Conservation (phyloP, 2,113 vertebrate genomes). For the Diglossa brunneiventris region DNA sequence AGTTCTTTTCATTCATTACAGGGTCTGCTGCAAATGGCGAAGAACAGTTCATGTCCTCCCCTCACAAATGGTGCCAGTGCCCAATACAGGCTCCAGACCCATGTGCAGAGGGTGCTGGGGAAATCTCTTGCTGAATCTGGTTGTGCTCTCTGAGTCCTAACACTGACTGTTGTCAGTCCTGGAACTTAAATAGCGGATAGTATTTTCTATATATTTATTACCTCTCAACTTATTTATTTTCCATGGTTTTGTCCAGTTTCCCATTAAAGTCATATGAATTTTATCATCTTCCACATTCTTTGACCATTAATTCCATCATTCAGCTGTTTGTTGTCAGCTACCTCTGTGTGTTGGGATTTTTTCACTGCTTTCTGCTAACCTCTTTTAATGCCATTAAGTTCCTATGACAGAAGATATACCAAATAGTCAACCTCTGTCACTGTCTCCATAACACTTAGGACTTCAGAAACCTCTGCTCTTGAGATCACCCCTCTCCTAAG, state of each 20-base stretch:
- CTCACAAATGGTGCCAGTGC: not conserved
- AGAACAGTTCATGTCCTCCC: not conserved
- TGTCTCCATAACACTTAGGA: not conserved
- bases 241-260: not conserved
- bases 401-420: not conserved
- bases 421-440: not conserved
- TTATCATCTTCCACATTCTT: not conserved
- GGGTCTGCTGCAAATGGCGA: not conserved
- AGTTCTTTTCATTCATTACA: not conserved
- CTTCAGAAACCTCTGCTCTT: not conserved
- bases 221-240: not conserved
- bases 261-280: not conserved
- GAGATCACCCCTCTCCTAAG: not conserved
- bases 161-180: not conserved
- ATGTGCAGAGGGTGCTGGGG: not conserved
- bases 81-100: not conserved
- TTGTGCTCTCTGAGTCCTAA: not conserved
- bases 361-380: not conserved
- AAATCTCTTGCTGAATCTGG: not conserved
- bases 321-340: not conserved
- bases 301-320: not conserved
- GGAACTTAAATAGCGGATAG: not conserved
- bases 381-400: not conserved
- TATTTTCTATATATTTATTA: not conserved
- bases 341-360: not conserved